Percentiles rank a stretch among this genome's conserved stretches.
phyloP scores from a whole-genome alignment of 2,113 vertebrate species.

The Rhinogobius similis region DNA sequence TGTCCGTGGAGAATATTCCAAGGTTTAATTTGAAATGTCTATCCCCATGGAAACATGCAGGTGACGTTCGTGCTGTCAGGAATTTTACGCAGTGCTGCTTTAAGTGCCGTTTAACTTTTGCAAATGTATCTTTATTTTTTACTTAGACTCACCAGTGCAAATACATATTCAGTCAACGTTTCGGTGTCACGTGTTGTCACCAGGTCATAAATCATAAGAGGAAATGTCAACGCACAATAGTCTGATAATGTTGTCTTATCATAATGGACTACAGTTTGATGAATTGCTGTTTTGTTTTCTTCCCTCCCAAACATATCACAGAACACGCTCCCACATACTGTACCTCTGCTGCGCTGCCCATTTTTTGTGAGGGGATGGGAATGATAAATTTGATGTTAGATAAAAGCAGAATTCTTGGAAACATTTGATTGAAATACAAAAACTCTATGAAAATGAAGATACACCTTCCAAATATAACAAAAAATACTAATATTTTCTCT shows the following conservation, averaged over 20 bases:
- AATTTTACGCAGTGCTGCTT: no score
- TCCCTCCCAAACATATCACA: conserved; percentile 1
- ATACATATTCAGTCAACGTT: not conserved
- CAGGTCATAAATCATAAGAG: not conserved
- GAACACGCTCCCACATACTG: not conserved
- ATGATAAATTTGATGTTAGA: conserved; percentile 7
- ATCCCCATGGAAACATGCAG: no score
- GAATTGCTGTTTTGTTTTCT: conserved; percentile 18
- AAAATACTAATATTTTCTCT: no score
- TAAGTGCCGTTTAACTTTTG: no score
- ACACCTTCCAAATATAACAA: no score
- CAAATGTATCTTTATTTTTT: no score
- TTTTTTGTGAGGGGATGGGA: no score
- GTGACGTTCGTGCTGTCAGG: no score
- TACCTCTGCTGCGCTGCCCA: not conserved
- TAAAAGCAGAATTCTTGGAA: not conserved
- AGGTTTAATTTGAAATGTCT: no score
- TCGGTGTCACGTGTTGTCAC: not conserved
- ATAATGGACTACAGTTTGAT: not conserved
- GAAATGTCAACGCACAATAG: conserved; percentile 17
- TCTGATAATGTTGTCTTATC: conserved; percentile 25
- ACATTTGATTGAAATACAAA: not conserved
- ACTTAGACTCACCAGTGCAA: not conserved
- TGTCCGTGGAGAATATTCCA: no score
- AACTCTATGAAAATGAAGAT: not conserved